Evolutionary conservation across 2,888 invertebrate species (phyloP), one percentile per base, ranked within the genome.

Genomic region (Orthosia gothica): DNA sequence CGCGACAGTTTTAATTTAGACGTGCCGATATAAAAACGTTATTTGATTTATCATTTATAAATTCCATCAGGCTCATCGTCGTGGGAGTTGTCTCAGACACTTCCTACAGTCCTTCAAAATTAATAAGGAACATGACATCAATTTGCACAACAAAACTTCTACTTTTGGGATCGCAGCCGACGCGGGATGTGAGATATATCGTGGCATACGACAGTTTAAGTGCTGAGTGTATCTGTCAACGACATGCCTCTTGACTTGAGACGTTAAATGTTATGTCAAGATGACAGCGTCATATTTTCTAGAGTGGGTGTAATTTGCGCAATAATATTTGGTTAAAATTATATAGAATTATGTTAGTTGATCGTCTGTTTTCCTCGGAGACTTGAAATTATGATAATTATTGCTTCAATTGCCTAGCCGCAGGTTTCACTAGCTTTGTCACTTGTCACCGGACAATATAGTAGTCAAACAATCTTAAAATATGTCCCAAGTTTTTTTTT

Each of bases 141-240:
- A 55, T 47, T 71, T 65, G 18, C 54, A 13, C 12, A 57, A 54
- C 64, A 65, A 45, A 71, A 64, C 40, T 54, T 16, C 15, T 13
- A 63, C 62, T 81, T 70, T 40, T 52, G 47, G 20, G 32, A 73
- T 49, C 32, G 11, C n/a, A 20, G 13, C 45, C 50, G 55, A 16
- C 50, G 7, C n/a, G 15, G 49, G 26, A 50, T 15, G 26, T 15
- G 5, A 59, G 23, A 81, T 47, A 67, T 55, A 47, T 70, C 45
- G 15, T 11, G 23, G 40, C 13, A 49, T 62, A 62, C 45, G 47
- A 52, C 18, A 77, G 4, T 40, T 2, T 49, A 55, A 32, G 73
- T 64, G 54, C 63, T 66, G 61, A 83, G 57, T 70, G 68, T 79
- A n/a, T 47, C 61, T 74, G 84, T 70, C 81, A 81, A 50, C 55